These are phyloP conservation scores for Dascyllus trimaculatus DNA, from an alignment of 2,113 vertebrate species.

Conservation along the genomic window DNA sequence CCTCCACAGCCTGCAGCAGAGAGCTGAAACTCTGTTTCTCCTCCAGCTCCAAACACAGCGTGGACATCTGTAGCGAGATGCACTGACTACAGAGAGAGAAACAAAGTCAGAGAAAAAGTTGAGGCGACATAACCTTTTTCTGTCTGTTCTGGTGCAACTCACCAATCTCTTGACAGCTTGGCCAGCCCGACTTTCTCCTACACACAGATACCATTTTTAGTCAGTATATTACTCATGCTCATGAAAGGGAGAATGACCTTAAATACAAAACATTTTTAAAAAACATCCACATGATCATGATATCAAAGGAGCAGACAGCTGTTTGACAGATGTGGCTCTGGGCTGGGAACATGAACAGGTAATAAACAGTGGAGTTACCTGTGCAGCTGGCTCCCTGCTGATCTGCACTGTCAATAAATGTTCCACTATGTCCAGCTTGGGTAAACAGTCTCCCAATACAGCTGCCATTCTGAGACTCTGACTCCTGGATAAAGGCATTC, in stretches of 20 bases:
- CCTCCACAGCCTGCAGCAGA: conserved; percentile 42
- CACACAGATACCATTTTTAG: not conserved
- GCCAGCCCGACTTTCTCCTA: conserved; percentile 53
- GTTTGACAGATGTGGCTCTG: conserved; percentile 15
- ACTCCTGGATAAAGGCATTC: conserved; percentile 54
- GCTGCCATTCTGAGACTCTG: conserved; percentile 59
- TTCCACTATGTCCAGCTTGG: conserved; percentile 59
- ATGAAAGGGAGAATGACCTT: not conserved
- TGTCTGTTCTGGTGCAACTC: conserved; percentile 10
- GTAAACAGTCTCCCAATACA: conserved; percentile 60
- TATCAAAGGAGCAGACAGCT: conserved; percentile 18
- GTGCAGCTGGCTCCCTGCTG: conserved; percentile 3
- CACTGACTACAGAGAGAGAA: conserved; percentile 44
- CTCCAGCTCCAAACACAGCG: conserved; percentile 53
- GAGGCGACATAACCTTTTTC: not conserved
- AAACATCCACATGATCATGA: not conserved
- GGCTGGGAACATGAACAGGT: not conserved
- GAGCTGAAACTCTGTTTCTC: conserved; percentile 50
- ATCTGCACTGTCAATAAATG: conserved; percentile 36
- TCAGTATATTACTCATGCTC: not conserved
- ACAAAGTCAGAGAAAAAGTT: not conserved
- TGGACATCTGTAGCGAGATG: conserved; percentile 37
- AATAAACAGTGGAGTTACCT: conserved; percentile 31
- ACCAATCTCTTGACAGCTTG: conserved; percentile 61
- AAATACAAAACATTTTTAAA: not conserved